A percentile compares a stretch with the other conserved stretches of the same genome.
These are phyloP conservation scores for Cataglyphis cursor DNA, from an alignment of 2,888 invertebrate species.

Conservation along the genomic window DNA sequence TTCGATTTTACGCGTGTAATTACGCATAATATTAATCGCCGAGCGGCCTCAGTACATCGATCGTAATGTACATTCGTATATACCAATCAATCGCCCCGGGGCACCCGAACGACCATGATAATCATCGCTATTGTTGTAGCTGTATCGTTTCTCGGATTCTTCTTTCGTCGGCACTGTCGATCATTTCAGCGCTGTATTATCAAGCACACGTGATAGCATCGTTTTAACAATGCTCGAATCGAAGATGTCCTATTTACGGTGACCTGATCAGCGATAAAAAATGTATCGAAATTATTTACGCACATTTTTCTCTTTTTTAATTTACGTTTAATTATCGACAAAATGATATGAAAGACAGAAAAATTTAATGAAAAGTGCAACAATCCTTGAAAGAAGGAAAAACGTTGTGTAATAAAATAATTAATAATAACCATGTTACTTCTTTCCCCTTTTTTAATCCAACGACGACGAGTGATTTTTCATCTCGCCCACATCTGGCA, in stretches of 20 bases:
- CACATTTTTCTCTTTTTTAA: not conserved
- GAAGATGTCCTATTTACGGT: not conserved
- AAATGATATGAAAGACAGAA: not conserved
- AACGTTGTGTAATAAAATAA: not conserved
- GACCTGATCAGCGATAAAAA: constrained; percentile 5
- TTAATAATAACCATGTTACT: not conserved
- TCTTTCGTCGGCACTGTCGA: constrained; percentile 37
- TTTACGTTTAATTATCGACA: not conserved
- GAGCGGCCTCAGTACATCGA: constrained; percentile 51
- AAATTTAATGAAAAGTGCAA: not conserved
- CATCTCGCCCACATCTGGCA: constrained; percentile 15
- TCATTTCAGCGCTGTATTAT: constrained; percentile 31
- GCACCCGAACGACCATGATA: constrained; percentile 51
- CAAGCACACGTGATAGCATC: constrained; percentile 15
- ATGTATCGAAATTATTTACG: not conserved
- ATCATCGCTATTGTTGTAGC: constrained; percentile 43
- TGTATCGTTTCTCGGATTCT: constrained; percentile 36
- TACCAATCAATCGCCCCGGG: constrained; percentile 33
- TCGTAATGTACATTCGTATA: constrained; percentile 58
- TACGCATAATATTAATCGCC: constrained; percentile 50
- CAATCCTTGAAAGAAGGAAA: not conserved
- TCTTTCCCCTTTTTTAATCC: not conserved
- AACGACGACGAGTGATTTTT: constrained; percentile 7
- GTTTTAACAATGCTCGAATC: constrained; percentile 14
- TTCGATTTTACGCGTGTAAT: constrained; percentile 46